Conservation (phyloP, 1,140 invertebrate genomes). For the Diachasma alloeum region DNA sequence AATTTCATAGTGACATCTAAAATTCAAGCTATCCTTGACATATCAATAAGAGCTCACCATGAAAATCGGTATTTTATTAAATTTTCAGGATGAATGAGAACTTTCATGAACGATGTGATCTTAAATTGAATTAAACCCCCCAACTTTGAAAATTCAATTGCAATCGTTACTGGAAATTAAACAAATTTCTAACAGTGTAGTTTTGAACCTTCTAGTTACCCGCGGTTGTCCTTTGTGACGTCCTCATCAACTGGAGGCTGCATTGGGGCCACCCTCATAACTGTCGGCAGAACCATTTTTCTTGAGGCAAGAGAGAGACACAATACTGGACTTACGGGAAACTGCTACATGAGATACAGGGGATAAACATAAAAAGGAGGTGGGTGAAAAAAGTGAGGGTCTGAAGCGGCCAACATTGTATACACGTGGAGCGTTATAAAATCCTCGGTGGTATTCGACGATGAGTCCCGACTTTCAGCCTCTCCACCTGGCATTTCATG, state of each 20-base stretch:
- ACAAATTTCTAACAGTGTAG: too few species aligned
- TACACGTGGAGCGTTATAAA: slow-evolving; percentile 23
- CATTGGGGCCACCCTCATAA: background rate
- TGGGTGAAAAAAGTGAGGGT: background rate
- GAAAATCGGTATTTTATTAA: too few species aligned
- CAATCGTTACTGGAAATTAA: too few species aligned
- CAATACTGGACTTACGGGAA: background rate
- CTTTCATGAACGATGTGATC: too few species aligned
- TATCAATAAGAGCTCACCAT: too few species aligned
- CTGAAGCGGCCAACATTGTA: background rate
- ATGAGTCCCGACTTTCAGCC: background rate
- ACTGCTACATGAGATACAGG: background rate
- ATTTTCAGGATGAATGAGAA: too few species aligned
- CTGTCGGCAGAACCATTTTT: background rate
- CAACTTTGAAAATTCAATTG: too few species aligned
- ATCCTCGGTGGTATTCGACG: slow-evolving; percentile 8
- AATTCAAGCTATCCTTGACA: too few species aligned
- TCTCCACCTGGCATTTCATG: slow-evolving; percentile 1
- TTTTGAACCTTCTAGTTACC: background rate
- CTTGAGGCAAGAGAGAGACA: background rate
- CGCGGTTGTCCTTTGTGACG: background rate
- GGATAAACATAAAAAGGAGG: background rate
- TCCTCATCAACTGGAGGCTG: background rate
- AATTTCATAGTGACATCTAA: too few species aligned
- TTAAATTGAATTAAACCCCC: too few species aligned